Percentiles rank a stretch among this genome's conserved stretches.
phyloP scores from a whole-genome alignment of 2,797 vertebrate species.

The Anabacerthia variegaticeps region DNA sequence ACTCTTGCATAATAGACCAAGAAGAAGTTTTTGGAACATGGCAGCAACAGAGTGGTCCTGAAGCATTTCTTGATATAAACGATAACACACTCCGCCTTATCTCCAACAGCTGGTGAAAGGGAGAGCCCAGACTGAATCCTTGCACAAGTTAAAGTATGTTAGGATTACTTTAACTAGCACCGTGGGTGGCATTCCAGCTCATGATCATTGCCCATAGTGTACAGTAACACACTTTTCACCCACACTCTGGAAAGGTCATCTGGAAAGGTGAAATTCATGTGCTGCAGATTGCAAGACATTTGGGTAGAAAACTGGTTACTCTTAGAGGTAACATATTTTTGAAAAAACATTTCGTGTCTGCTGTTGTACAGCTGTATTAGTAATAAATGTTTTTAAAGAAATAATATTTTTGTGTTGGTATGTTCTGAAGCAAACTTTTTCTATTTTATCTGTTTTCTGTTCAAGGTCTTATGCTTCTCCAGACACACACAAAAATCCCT shows the following conservation, averaged over 20 bases:
- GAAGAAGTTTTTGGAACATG: not conserved
- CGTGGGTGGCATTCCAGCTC: not conserved
- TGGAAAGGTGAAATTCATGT: not conserved
- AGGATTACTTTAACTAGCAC: not conserved
- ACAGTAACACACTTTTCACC: not conserved
- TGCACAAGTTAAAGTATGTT: not conserved
- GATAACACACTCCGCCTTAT: not conserved
- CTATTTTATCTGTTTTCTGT: not conserved
- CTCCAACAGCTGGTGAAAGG: not conserved
- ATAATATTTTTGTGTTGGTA: not conserved
- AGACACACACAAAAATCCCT: not conserved
- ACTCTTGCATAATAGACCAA: not conserved
- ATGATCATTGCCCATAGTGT: not conserved
- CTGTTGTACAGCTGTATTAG: not conserved
- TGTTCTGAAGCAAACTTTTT: not conserved
- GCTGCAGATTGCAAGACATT: not conserved
- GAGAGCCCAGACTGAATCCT: not conserved
- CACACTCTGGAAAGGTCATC: not conserved
- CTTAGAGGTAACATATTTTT: not conserved
- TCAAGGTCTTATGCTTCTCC: not conserved
- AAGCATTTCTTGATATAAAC: not conserved
- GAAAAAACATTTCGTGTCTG: not conserved
- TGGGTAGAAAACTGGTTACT: not conserved
- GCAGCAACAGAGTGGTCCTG: not conserved
- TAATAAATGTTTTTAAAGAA: not conserved